These are phyloP conservation scores for Tiphia femorata DNA, from an alignment of 2,888 invertebrate genomes.

Conservation along the genomic window DNA sequence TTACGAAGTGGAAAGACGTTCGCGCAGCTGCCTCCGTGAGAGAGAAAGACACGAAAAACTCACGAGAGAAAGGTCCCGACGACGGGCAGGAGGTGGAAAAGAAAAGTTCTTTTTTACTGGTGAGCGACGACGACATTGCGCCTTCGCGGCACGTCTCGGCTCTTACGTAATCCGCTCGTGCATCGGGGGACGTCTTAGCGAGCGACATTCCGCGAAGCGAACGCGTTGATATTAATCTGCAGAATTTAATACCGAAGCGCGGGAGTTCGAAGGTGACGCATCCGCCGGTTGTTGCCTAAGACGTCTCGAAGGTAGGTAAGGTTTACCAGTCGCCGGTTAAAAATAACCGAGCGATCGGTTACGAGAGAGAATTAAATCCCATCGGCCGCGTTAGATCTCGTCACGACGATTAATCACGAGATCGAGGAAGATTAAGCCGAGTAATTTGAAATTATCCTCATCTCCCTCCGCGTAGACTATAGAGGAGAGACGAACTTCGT, in stretches of 20 bases:
- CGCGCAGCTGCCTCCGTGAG: conserved; percentile 4
- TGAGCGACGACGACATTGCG: no score
- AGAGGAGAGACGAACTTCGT: conserved; percentile 3
- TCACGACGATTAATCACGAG: neutral
- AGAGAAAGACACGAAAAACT: conserved; percentile 1
- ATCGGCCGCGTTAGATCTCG: neutral
- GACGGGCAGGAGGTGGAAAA: no score
- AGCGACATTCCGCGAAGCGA: neutral
- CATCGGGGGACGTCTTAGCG: neutral
- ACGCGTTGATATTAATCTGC: conserved; percentile 7
- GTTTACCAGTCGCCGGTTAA: neutral
- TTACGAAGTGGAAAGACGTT: conserved; percentile 22
- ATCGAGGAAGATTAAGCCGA: no score
- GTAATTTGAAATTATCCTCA: conserved; percentile 9
- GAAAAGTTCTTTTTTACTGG: neutral
- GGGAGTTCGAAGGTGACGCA: conserved; percentile 8
- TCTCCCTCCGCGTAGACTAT: conserved; percentile 9
- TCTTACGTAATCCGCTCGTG: neutral
- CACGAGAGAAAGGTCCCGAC: conserved; percentile 9
- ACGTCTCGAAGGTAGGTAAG: no score
- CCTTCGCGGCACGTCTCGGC: no score
- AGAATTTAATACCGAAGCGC: conserved; percentile 4
- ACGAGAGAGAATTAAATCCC: conserved; percentile 10
- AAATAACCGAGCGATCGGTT: conserved; percentile 5
- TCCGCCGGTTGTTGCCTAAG: neutral